Evolutionary conservation across 2,113 vertebrate genomes (phyloP).

Genomic region (Myiagra hebetior): DNA sequence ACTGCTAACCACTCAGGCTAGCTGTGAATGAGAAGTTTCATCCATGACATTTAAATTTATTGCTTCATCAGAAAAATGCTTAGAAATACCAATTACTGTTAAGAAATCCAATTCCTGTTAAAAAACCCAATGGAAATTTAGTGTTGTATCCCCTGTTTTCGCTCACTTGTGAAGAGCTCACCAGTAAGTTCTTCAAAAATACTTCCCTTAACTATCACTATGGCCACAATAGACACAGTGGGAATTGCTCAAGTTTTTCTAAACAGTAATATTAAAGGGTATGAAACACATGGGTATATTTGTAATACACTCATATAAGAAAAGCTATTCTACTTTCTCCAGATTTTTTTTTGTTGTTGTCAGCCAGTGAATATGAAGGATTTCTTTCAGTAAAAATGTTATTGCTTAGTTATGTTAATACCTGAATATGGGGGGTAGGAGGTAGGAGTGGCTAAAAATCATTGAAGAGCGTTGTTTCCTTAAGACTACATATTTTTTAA

Average conservation of each 20-base stretch:
- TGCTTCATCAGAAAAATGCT: not conserved
- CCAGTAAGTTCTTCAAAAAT: not conserved
- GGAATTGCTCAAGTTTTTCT: not conserved
- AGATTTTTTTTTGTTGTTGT: not conserved
- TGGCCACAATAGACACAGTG: not conserved
- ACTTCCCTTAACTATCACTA: not conserved
- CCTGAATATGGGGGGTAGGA: fast-evolving
- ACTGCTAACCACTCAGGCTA: not conserved
- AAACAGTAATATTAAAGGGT: not conserved
- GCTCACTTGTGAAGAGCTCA: not conserved
- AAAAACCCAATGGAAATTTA: not conserved
- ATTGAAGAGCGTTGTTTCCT: fast-evolving
- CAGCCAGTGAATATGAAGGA: not conserved
- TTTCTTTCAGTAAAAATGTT: not conserved
- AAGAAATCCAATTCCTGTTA: not conserved
- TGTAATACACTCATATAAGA: not conserved
- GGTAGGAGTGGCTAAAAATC: not conserved
- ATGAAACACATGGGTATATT: not conserved
- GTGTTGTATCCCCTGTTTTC: not conserved
- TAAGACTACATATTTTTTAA: not conserved
- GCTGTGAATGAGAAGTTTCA: not conserved
- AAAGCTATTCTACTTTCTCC: not conserved
- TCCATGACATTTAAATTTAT: not conserved
- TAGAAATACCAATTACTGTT: not conserved
- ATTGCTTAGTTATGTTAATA: not conserved